Base-by-base conservation (phyloP, 2,113 vertebrate species). In the Heterotilapia buettikoferi region DNA sequence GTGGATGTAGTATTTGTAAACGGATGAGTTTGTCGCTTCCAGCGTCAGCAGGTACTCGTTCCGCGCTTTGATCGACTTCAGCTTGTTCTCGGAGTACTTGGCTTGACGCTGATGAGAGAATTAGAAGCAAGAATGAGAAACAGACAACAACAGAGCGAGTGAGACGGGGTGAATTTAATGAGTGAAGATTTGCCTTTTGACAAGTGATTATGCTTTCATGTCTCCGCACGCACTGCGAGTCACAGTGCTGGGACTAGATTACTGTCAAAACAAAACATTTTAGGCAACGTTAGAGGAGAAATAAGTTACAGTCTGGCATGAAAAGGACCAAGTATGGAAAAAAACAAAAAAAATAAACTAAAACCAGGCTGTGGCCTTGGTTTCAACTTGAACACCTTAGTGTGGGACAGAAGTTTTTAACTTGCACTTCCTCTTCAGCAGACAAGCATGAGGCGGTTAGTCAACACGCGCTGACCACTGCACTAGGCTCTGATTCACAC, bases 1-100 rank as follows among this genome's bases (percentile, higher is more conserved):
- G 11, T 99, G 98, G 94, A 99, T 98, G 89, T 99, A 99, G 93
- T 99, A 99, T 95, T 99, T 99, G 97, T 99, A 99, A 80, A 99
- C 97, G 2, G 99, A 98, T 83, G 98, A 97, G 91, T 99, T 99
- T 36, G 98, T 97, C 33, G 99, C 99, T 96, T 99, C 99, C 82
- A 99, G 97, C 13, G 98, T 99, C 93, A 99, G 97, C 68, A 99
- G 97, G 94, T 99, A 99, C 89, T 99, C 99, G 61, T 99, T 99
- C 45, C 99, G 97, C 1, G 99, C 98, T 96, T 99, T 99, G 96
- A 99, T 98, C 5, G 98, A 99, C 93, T 99, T 99, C 94, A 99
- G 96, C 96, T 99, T 99, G 96, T 99, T 99, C 95, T 99, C 99
- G 0, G 98, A 99, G 91, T 99, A 99, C 94, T 99, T 99, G 91